Evolutionary conservation across 2,113 vertebrate species (phyloP), one percentile per base, ranked within the genome.

Genomic region (Oceanodroma tethys): DNA sequence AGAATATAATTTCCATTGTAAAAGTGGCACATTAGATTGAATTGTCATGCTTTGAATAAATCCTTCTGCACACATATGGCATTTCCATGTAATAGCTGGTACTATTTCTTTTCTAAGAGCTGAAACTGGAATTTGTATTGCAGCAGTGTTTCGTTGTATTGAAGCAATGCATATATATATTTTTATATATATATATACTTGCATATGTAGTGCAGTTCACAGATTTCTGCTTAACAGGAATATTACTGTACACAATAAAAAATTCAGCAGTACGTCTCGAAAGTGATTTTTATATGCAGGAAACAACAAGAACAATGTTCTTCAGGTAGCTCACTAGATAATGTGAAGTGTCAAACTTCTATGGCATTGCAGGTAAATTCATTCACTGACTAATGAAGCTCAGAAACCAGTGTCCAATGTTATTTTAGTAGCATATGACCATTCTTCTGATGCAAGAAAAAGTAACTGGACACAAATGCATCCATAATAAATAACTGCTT

Each of bases 41-140:
- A 93, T 91, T 91, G 90, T 82, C 74, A 65, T 70, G 81, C 90
- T 90, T 74, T 89, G 84, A 95, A 86, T 87, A 95, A 94, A 94
- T 71, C 62, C 71, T 80, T 85, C 62, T 86, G 67, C 71, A 90
- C 88, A 81, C 82, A 92, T 66, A 80, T 66, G 47, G 82, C 53
- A 81, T 90, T 94, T 90, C 88, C 45, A 56, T 48, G 40, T 85
- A 94, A 78, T 47, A 96, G 90, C 68, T 90, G 70, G 91, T 60
- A 68, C 52, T 75, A 75, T 85, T 48, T 70, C 65, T 83, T 92
- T 95, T 82, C 52, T 85, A 91, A 93, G 58, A 95, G 81, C 65
- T 65, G 70, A 82, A 93, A 72, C 36, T 45, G 48, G 52, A 79
- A 89, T 80, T 90, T 76, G 58, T 42, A 81, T 43, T 79, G 78